These are phyloP conservation scores for Leptopilina syphax DNA, from an alignment of 2,888 invertebrate genomes.

Conservation along the genomic window DNA sequence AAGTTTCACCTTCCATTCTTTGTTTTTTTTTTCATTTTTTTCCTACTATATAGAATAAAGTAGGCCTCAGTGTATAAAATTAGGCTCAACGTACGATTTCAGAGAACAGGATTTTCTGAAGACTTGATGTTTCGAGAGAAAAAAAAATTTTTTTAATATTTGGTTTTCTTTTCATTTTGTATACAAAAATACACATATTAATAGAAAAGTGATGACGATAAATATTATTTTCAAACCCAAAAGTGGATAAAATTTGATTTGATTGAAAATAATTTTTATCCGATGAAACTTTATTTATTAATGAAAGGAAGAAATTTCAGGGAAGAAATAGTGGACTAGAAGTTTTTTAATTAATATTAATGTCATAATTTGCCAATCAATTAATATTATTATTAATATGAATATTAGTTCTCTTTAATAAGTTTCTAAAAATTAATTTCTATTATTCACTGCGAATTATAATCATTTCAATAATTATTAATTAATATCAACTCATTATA, in stretches of 20 bases:
- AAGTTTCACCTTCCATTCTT: background rate
- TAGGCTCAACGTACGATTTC: slow-evolving; percentile 21
- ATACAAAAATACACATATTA: too few species aligned
- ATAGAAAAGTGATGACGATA: too few species aligned
- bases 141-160: background rate
- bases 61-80: slow-evolving; percentile 22
- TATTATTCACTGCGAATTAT: too few species aligned
- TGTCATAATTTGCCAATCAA: too few species aligned
- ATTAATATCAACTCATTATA: too few species aligned
- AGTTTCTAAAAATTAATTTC: too few species aligned
- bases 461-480: too few species aligned
- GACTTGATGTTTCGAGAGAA: background rate
- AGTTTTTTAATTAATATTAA: too few species aligned
- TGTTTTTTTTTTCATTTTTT: background rate
- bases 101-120: slow-evolving; percentile 15
- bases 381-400: too few species aligned
- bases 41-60: background rate
- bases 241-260: background rate
- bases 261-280: background rate
- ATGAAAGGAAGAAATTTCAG: background rate
- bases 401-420: too few species aligned
- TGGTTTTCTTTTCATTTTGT: too few species aligned
- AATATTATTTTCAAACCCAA: background rate
- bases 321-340: slow-evolving; percentile 4
- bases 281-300: background rate